Evolutionary conservation across 2,797 vertebrate species (phyloP), one percentile per base, ranked within the genome.

Genomic region (Triplophysa bombifrons): DNA sequence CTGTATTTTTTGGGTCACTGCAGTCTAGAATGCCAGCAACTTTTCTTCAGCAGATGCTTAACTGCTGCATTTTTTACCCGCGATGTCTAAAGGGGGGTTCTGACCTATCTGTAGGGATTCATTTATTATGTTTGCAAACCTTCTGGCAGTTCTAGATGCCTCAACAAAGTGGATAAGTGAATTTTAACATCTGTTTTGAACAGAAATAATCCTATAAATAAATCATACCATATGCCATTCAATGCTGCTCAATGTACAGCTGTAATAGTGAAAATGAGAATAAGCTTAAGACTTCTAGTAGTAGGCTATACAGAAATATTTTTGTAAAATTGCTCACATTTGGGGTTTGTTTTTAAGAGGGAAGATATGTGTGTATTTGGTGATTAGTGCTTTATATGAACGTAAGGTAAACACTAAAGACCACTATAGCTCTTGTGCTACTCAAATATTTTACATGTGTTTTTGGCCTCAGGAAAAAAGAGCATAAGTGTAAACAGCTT

Each of bases 1-100:
- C 27, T 67, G 46, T 51, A 53, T 82, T 73, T 82, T 82, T 55
- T 69, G 61, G 60, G 46, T 78, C 53, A 69, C 50, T 68, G 58
- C 63, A 69, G 19, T 17, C n/a, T 72, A 27, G 20, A 58, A 51
- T 67, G 44, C 72, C 14, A 22, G 64, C 14, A 73, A 70, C 44
- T 69, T 38, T 30, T 69, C 53, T 51, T 41, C 20, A 70, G 38
- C 27, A 77, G 27, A 61, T 27, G 60, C 55, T 38, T 51, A 22
- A 58, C 41, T 69, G 66, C 22, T 61, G 50, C 44, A 50, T 50
- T 16, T 5, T 16, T 16, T 50, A 51, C 17, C 50, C 17, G 8
- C 17, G 0, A 51, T 51, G 17, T 60, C 19, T 75, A 53, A 75
- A 50, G 65, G 30, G 4, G 60, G 27, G 13, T 19, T 30, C 17